phyloP scores from a whole-genome alignment of 2,888 invertebrate species.

The Sinelater perroti region DNA sequence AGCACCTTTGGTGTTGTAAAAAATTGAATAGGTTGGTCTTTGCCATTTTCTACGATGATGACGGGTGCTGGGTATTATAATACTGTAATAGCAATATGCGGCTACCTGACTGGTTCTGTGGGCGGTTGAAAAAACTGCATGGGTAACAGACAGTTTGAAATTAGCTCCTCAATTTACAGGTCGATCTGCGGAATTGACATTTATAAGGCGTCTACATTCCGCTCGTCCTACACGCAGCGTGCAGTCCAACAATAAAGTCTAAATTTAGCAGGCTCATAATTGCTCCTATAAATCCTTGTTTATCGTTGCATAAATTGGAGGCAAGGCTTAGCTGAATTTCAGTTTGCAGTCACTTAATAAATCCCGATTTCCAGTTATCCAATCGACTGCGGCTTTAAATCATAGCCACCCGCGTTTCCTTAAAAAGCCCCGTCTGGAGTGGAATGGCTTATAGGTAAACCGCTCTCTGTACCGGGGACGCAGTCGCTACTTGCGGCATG shows the following conservation, averaged over 20 bases:
- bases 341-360: slow-evolving; percentile 19
- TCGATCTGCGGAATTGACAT: slow-evolving; percentile 32
- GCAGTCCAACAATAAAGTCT: slow-evolving; percentile 44
- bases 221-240: slow-evolving; percentile 37
- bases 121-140: too few species aligned
- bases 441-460: background rate
- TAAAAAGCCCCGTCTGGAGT: slow-evolving; percentile 1
- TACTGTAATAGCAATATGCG: too few species aligned
- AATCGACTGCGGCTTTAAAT: slow-evolving; percentile 12
- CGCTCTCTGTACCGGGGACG: background rate
- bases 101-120: too few species aligned
- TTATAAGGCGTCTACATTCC: slow-evolving; percentile 38
- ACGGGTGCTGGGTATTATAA: too few species aligned
- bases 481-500: background rate
- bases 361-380: slow-evolving; percentile 18
- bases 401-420: slow-evolving; percentile 10
- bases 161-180: slow-evolving; percentile 31
- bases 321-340: slow-evolving; percentile 25
- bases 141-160: slow-evolving; percentile 17
- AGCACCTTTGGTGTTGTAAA: too few species aligned
- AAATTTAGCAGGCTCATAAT: slow-evolving; percentile 41
- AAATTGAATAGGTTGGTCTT: too few species aligned
- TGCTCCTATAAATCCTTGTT: slow-evolving; percentile 42
- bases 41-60: too few species aligned
- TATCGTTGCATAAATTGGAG: slow-evolving; percentile 45